A percentile compares a stretch with the other conserved stretches of the same genome.
These are phyloP conservation scores for Eupleurogrammus muticus DNA, from an alignment of 2,797 vertebrate genomes.

Conservation along the genomic window DNA sequence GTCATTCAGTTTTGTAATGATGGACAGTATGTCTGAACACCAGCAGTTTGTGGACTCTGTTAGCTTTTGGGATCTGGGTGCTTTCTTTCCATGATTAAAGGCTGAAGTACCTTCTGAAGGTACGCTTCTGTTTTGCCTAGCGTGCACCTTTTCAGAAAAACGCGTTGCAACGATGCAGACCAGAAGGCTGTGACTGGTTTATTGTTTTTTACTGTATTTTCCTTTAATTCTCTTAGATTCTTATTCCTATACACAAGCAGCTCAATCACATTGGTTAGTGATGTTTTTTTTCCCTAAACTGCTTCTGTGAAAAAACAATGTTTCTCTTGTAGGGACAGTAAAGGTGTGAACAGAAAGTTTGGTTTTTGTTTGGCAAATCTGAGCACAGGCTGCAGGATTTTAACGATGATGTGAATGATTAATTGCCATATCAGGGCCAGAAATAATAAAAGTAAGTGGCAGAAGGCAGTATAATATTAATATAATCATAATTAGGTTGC, in stretches of 20 bases:
- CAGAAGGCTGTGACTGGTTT: too few relatives aligned
- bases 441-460: not conserved
- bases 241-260: not conserved
- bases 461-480: not conserved
- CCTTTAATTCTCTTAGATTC: not conserved
- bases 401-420: not conserved
- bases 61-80: not conserved
- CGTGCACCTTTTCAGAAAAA: too few relatives aligned
- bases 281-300: not conserved
- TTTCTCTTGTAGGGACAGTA: not conserved
- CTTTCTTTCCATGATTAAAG: not conserved
- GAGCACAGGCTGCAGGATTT: not conserved
- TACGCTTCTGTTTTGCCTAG: too few relatives aligned
- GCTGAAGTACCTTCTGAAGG: too few relatives aligned
- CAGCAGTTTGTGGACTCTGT: not conserved
- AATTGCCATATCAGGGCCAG: not conserved
- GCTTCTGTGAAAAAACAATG: not conserved
- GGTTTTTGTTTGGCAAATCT: not conserved
- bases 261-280: too few relatives aligned
- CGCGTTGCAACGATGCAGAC: too few relatives aligned
- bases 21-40: not conserved
- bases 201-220: too few relatives aligned
- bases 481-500: not conserved
- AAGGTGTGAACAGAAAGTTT: not conserved
- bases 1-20: conserved; percentile 6